phyloP scores from a whole-genome alignment of 2,113 vertebrate genomes.

The Thinocorus orbignyianus region DNA sequence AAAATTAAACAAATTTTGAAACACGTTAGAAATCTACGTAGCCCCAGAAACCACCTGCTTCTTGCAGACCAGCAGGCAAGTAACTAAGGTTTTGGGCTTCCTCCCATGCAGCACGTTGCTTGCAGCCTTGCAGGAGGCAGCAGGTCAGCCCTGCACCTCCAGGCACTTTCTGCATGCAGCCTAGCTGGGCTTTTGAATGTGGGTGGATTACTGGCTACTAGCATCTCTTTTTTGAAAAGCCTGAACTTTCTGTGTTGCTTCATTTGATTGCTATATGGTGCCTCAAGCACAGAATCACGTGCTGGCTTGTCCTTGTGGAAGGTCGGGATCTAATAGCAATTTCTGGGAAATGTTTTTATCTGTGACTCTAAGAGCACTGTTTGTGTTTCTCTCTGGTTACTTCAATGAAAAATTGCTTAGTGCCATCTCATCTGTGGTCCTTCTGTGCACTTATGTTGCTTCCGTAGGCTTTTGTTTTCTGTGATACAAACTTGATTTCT shows the following conservation, averaged over 20 bases:
- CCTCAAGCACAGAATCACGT: not conserved
- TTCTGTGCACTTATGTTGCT: not conserved
- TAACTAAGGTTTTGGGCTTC: not conserved
- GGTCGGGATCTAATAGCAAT: not conserved
- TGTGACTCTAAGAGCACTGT: not conserved
- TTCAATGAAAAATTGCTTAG: not conserved
- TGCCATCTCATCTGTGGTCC: not conserved
- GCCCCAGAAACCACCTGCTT: not conserved
- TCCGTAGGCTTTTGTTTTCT: not conserved
- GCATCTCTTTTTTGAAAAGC: not conserved
- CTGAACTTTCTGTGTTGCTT: not conserved
- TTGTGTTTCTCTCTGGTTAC: not conserved
- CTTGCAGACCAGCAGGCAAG: not conserved
- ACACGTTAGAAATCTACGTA: not conserved
- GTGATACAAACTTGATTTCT: not conserved
- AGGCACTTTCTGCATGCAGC: not conserved
- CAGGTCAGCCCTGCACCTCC: not conserved
- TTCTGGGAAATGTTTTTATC: constrained; percentile 27
- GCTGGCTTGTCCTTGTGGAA: not conserved
- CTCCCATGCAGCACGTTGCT: rapidly evolving
- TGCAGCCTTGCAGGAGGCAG: not conserved
- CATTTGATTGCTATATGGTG: not conserved
- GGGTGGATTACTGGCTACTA: not conserved
- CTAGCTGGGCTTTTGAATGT: not conserved
- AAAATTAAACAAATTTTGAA: not conserved